Evolutionary conservation across 64 coral and sea anemone species (phyloP), one percentile per base, ranked within the genome.

Genomic region (Porites australiensis): DNA sequence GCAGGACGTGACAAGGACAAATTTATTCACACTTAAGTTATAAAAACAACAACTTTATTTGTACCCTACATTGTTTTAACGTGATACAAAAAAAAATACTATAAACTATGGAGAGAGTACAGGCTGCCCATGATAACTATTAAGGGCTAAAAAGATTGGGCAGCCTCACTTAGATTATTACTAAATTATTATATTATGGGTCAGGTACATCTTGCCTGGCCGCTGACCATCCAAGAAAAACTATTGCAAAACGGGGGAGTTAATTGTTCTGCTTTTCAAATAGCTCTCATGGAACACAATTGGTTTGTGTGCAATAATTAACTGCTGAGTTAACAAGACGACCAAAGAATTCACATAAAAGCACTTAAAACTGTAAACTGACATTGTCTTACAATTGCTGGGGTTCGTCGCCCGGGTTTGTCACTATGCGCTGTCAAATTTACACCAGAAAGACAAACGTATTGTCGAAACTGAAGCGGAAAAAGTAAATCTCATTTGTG

Each of bases 281-380:
- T 4, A 18, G 4, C 62, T 16, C 13, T 37, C 27, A 37, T 37
- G 27, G 2, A 13, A 16, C 62, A 12, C 62, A 16, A 71, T 5
- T 2, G 2, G 8, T 8, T 46, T 48, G 47, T 3, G 3, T 47
- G 11, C 8, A 47, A 45, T 13, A 11, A 4, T 5, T 48, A 47
- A 12, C 44, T 46, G 27, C 37, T 64, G 14, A 11, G 60, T 61
- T 46, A 45, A 66, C 59, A 43, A 47, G 58, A 16, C 58, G 65
- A 82, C 58, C 14, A 11, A 82, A 82, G 58, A 64, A 64, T 82
- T 65, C 57, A 15, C 50, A 27, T 58, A 16, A 57, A 79, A 27
- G n/a, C 53, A 79, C 21, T 60, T 79, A 5, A 59, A 37, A 52
- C 5, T 21, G 27, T 8, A 21, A 22, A 19, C 11, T 58, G 77